Conservation (phyloP, 2,113 vertebrate species). For the Kryptolebias marmoratus region DNA sequence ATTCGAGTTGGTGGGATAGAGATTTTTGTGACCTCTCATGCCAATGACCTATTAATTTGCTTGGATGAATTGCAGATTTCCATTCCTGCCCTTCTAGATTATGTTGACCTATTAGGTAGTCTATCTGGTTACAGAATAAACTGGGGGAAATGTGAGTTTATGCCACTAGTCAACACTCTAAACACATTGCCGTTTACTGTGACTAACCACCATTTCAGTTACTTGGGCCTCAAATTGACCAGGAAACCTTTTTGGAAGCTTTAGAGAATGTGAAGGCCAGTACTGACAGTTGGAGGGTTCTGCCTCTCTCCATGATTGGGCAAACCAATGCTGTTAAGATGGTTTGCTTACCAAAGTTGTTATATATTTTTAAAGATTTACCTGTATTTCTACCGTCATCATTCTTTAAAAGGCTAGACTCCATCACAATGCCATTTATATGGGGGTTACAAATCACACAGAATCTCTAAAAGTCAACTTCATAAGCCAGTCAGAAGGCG, state of each 20-base stretch:
- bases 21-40: not conserved
- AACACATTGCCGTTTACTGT: not conserved
- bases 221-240: not conserved
- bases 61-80: not conserved
- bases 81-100: too few relatives aligned
- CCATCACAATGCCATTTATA: not conserved
- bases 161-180: not conserved
- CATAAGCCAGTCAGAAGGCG: not conserved
- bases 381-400: not conserved
- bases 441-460: slow-evolving; percentile 5
- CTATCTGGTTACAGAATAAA: not conserved
- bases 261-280: not conserved
- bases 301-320: not conserved
- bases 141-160: not conserved
- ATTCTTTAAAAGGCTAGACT: not conserved
- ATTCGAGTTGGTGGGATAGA: not conserved
- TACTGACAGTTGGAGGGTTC: not conserved
- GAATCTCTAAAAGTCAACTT: not conserved
- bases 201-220: not conserved
- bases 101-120: not conserved
- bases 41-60: not conserved
- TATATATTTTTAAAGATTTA: not conserved
- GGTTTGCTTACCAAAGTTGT: not conserved
- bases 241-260: not conserved
- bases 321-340: not conserved